phyloP scores from a whole-genome alignment of 2,797 vertebrate genomes.

The Argentina silus region DNA sequence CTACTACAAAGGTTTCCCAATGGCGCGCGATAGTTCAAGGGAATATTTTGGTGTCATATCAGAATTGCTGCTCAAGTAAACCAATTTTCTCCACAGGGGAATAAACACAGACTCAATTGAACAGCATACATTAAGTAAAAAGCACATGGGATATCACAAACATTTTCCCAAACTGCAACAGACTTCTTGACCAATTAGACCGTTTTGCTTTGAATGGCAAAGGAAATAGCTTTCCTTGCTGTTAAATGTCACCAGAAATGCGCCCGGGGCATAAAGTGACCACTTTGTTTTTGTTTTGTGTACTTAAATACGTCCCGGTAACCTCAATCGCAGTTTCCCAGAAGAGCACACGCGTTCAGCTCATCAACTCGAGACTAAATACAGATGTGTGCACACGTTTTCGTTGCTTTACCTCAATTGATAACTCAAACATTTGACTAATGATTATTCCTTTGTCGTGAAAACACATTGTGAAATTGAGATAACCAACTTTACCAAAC shows the following conservation, averaged over 20 bases:
- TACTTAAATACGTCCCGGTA: conserved; percentile 56
- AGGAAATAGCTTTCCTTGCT: conserved; percentile 89
- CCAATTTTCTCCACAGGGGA: conserved; percentile 79
- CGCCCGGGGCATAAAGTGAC: conserved; percentile 77
- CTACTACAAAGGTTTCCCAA: conserved; percentile 73
- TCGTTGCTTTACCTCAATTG: not conserved
- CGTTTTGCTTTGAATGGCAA: conserved; percentile 81
- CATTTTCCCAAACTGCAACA: conserved; percentile 83
- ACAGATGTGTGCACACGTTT: conserved; percentile 4
- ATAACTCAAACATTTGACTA: conserved; percentile 9
- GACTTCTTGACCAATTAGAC: conserved; percentile 87
- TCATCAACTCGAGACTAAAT: conserved; percentile 28
- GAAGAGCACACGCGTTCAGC: conserved; percentile 34
- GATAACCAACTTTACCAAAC: not conserved
- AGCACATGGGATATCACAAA: conserved; percentile 82
- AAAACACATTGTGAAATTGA: not conserved
- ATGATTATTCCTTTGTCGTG: conserved; percentile 7
- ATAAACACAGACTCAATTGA: conserved; percentile 83
- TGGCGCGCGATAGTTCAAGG: conserved; percentile 74
- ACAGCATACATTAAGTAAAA: conserved; percentile 74
- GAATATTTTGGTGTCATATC: conserved; percentile 81
- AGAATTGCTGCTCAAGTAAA: conserved; percentile 81
- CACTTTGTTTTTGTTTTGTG: conserved; percentile 75
- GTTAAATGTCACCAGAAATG: conserved; percentile 85
- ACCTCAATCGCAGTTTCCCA: conserved; percentile 41